Conservation (phyloP, 2,113 vertebrate species). For the Sakesphorus luctuosus region DNA sequence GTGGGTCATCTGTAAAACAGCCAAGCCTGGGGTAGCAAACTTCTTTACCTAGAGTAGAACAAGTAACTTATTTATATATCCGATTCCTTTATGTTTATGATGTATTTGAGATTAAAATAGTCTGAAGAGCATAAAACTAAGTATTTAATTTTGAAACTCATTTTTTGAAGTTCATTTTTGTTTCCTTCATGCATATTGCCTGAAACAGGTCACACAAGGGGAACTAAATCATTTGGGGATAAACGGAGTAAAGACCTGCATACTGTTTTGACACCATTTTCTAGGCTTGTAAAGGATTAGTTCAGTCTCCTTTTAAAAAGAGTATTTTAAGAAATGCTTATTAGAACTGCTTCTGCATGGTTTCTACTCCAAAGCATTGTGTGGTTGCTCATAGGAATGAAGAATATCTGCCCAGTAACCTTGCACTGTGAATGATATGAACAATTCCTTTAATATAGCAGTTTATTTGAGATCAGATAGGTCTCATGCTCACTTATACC, state of each 20-base stretch:
- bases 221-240: neutral
- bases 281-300: neutral
- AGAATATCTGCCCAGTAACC: neutral
- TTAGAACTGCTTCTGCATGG: neutral
- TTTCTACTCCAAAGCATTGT: neutral
- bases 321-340: neutral
- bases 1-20: conserved; percentile 78
- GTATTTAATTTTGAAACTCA: neutral
- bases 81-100: neutral
- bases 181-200: neutral
- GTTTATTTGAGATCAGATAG: neutral
- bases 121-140: neutral
- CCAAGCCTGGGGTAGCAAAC: conserved; percentile 79
- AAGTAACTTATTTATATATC: neutral
- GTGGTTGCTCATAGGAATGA: neutral
- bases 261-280: neutral
- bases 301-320: neutral
- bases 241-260: neutral
- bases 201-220: neutral
- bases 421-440: neutral
- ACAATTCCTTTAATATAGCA: neutral
- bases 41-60: conserved; percentile 47
- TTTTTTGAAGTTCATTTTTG: neutral
- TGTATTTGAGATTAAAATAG: neutral
- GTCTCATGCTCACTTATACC: neutral